Percentiles rank a stretch among this genome's conserved stretches.
Evolutionary conservation across 2,113 vertebrate species (phyloP).

Genomic region (Podilymbus podiceps): DNA sequence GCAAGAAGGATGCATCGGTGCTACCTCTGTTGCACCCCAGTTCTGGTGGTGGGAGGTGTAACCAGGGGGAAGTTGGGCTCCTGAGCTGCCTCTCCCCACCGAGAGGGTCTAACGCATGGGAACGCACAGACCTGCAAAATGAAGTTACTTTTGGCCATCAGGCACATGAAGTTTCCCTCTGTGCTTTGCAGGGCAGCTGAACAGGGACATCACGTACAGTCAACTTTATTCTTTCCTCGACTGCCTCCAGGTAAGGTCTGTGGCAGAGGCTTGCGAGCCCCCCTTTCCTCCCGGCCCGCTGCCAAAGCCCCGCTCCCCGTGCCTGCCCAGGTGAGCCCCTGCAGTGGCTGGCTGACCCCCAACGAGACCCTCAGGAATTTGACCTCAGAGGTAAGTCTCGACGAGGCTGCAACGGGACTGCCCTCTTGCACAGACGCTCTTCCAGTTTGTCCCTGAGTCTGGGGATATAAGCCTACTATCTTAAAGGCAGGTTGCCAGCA

Average conservation of each 20-base stretch:
- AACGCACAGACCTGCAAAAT: background rate
- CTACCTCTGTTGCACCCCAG: rapidly evolving
- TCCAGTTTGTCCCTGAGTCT: background rate
- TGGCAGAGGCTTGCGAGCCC: background rate
- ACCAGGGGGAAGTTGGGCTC: background rate
- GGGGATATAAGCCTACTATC: background rate
- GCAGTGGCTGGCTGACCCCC: slow-evolving; percentile 74
- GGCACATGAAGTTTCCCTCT: background rate
- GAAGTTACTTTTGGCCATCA: background rate
- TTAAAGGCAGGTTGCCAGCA: background rate
- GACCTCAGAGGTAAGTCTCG: slow-evolving; percentile 66
- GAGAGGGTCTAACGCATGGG: background rate
- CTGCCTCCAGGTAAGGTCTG: slow-evolving; percentile 74
- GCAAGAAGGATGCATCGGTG: background rate
- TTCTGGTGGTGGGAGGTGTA: background rate
- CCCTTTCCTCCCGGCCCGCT: rapidly evolving
- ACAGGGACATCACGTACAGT: slow-evolving; percentile 73
- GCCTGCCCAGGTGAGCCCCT: slow-evolving; percentile 70
- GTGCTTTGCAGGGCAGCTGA: slow-evolving; percentile 75
- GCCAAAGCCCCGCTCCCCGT: background rate
- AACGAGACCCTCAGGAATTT: slow-evolving; percentile 75
- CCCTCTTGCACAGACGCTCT: background rate
- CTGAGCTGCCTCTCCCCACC: background rate
- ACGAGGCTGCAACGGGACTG: rapidly evolving
- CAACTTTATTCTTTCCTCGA: slow-evolving; percentile 75